Percentiles rank a stretch among this genome's conserved stretches.
phyloP scores from a whole-genome alignment of 1,140 invertebrate species.

The Drosophila oshimai region DNA sequence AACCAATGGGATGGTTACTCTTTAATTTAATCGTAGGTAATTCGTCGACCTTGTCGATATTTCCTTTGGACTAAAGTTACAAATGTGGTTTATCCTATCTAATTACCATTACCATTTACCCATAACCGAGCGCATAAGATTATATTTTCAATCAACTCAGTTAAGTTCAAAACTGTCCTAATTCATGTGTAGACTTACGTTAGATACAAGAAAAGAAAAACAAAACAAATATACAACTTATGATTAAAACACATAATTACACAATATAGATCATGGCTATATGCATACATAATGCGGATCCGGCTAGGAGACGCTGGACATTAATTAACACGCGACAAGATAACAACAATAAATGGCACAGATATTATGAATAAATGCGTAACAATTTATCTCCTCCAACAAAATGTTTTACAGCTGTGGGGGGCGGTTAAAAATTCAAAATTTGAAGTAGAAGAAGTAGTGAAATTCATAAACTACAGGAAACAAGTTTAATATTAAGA shows the following conservation, averaged over 20 bases:
- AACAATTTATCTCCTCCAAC: slow-evolving; percentile 1
- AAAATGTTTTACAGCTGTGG: not conserved
- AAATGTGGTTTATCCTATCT: slow-evolving; percentile 31
- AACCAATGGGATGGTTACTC: slow-evolving; percentile 12
- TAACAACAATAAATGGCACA: slow-evolving; percentile 72
- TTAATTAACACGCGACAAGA: slow-evolving; percentile 56
- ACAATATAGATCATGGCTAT: slow-evolving; percentile 56
- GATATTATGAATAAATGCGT: slow-evolving; percentile 48
- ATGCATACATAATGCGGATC: slow-evolving; percentile 29
- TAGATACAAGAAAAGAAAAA: slow-evolving; percentile 40
- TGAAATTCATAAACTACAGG: too few relatives aligned
- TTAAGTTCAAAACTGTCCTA: slow-evolving; percentile 69
- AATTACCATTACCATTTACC: slow-evolving; percentile 23
- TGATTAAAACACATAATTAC: slow-evolving; percentile 22
- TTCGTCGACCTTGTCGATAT: slow-evolving; percentile 26
- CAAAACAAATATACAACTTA: not conserved
- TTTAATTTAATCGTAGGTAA: slow-evolving; percentile 33
- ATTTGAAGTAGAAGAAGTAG: too few relatives aligned
- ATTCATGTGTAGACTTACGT: slow-evolving; percentile 50
- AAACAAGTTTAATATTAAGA: too few relatives aligned
- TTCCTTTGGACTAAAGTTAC: slow-evolving; percentile 28
- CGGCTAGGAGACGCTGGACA: slow-evolving; percentile 26
- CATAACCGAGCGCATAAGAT: slow-evolving; percentile 17
- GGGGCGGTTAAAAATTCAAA: not conserved
- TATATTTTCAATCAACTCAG: slow-evolving; percentile 25